phyloP scores from a whole-genome alignment of 2,113 vertebrate species.

The Ciconia boyciana region DNA sequence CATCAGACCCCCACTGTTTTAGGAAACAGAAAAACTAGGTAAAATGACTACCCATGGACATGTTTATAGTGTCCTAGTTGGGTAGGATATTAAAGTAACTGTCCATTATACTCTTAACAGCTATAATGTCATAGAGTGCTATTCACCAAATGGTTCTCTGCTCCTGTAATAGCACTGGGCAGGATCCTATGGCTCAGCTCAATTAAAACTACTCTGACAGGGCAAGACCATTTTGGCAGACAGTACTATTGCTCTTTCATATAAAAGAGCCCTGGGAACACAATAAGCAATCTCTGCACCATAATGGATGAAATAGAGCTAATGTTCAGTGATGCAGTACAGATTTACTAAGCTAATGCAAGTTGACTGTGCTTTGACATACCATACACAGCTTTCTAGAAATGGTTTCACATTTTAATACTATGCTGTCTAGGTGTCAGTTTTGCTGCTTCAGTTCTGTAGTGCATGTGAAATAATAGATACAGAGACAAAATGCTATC shows the following conservation, averaged over 20 bases:
- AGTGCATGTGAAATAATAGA: not conserved
- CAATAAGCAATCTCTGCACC: constrained; percentile 22
- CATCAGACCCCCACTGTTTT: not conserved
- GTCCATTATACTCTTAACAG: constrained; percentile 38
- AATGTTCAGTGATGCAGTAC: constrained; percentile 55
- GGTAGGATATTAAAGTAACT: constrained; percentile 39
- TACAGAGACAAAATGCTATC: not conserved
- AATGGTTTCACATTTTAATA: constrained; percentile 12
- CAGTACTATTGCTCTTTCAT: constrained; percentile 37
- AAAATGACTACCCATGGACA: constrained; percentile 3
- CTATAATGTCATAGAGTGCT: constrained; percentile 6
- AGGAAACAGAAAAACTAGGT: not conserved
- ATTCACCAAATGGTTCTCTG: constrained; percentile 18
- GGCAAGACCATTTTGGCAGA: constrained; percentile 50
- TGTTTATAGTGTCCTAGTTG: constrained; percentile 5
- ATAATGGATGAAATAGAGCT: constrained; percentile 50
- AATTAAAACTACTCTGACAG: constrained; percentile 63
- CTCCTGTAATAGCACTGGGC: not conserved
- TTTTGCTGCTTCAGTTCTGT: not conserved
- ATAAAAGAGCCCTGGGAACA: constrained; percentile 55
- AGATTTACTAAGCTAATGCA: constrained; percentile 37
- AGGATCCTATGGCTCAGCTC: constrained; percentile 45
- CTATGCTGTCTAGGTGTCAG: not conserved
- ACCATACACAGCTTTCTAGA: constrained; percentile 24
- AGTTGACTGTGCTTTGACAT: constrained; percentile 32